Percentiles rank a stretch among this genome's conserved stretches.
Evolutionary conservation across 2,113 vertebrate species (phyloP).

Genomic region (Ranitomeya imitator): DNA sequence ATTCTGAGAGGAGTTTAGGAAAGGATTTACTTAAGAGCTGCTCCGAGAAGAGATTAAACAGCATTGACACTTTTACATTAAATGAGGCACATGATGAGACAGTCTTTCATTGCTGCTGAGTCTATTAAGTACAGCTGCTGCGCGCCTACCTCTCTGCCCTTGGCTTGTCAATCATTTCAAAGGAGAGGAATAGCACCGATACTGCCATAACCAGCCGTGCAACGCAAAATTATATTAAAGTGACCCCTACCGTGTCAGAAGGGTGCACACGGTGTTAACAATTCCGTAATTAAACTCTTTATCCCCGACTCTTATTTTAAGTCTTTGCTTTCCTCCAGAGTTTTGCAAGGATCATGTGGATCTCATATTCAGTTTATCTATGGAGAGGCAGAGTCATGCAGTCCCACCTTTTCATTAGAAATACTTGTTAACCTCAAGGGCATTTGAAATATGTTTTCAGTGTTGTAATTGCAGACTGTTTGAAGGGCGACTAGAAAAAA

Average conservation of each 20-base stretch:
- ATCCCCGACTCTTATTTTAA: conserved; percentile 51
- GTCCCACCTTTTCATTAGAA: conserved; percentile 44
- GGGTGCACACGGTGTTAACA: conserved; percentile 46
- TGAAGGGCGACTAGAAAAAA: conserved; percentile 7
- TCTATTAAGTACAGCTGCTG: conserved; percentile 56
- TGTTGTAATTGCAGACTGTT: conserved; percentile 38
- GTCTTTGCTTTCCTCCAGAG: conserved; percentile 33
- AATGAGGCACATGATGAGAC: conserved; percentile 51
- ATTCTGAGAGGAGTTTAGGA: conserved; percentile 58
- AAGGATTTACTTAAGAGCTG: conserved; percentile 62
- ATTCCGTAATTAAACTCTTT: conserved; percentile 54
- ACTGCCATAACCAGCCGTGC: conserved; percentile 41
- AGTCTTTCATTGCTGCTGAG: conserved; percentile 54
- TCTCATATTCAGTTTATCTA: conserved; percentile 46
- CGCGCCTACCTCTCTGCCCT: conserved; percentile 46
- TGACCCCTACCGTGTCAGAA: conserved; percentile 52
- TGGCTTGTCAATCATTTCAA: conserved; percentile 49
- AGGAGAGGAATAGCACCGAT: conserved; percentile 42
- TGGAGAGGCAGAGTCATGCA: conserved; percentile 34
- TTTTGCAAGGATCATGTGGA: conserved; percentile 53
- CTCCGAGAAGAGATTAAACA: conserved; percentile 64
- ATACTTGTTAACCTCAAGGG: conserved; percentile 48
- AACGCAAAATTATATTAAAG: conserved; percentile 56
- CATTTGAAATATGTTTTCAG: conserved; percentile 26
- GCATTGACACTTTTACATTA: conserved; percentile 58